Evolutionary conservation across 2,888 invertebrate species (phyloP).

Genomic region (Ectemnius cavifrons): DNA sequence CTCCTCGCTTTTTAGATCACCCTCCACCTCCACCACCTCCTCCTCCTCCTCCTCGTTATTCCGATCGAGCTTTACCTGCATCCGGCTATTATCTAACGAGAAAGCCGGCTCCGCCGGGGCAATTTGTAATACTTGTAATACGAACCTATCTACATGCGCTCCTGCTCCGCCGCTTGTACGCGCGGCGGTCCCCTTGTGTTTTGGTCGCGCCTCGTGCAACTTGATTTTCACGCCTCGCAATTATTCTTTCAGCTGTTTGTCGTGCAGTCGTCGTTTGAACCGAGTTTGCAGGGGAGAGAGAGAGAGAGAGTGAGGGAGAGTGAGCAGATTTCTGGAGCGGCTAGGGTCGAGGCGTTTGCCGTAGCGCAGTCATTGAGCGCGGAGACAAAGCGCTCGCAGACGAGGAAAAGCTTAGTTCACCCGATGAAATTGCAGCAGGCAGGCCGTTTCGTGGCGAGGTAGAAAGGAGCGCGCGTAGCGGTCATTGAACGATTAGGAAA

Average conservation of each 20-base stretch:
- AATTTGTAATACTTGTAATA: conserved; percentile 7
- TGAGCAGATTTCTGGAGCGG: too few relatives aligned
- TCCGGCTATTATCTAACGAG: conserved; percentile 9
- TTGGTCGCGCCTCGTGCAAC: too few relatives aligned
- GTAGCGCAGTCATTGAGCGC: too few relatives aligned
- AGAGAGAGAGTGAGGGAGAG: too few relatives aligned
- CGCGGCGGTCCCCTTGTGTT: not conserved
- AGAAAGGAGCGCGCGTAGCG: conserved; percentile 4
- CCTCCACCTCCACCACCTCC: too few relatives aligned
- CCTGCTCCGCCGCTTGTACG: not conserved
- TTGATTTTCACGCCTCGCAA: too few relatives aligned
- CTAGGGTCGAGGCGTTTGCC: too few relatives aligned
- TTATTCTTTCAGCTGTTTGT: too few relatives aligned
- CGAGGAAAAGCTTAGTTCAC: not conserved
- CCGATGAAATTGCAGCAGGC: not conserved
- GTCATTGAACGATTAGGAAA: conserved; percentile 8
- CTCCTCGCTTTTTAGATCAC: too few relatives aligned
- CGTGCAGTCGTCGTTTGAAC: too few relatives aligned
- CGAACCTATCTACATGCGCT: not conserved
- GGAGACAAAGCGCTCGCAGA: conserved; percentile 1
- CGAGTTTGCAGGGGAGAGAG: too few relatives aligned
- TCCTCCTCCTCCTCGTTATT: conserved; percentile 5
- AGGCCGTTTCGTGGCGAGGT: not conserved
- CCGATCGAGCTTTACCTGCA: conserved; percentile 7
- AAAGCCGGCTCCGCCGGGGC: conserved; percentile 3